A percentile compares a stretch with the other conserved stretches of the same genome.
Conservation (phyloP, 2,113 vertebrate species). For the Epinephelus cyanopodus region DNA sequence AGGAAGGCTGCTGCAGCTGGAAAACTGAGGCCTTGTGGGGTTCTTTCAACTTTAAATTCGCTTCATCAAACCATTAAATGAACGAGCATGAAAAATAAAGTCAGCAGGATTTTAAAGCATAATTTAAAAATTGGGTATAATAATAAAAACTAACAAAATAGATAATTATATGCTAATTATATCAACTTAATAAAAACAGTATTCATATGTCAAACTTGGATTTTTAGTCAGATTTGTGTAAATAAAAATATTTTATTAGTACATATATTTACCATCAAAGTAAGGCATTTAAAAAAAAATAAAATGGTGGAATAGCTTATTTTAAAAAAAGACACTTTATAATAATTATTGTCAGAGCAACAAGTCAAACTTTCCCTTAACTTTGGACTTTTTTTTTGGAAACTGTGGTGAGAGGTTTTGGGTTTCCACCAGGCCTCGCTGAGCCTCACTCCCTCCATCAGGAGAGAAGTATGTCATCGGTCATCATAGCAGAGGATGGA, state of each 20-base stretch:
- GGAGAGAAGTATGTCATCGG: conserved; percentile 66
- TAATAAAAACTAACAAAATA: background rate
- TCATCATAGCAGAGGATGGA: conserved; percentile 74
- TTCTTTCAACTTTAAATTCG: conserved; percentile 15
- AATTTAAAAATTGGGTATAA: background rate
- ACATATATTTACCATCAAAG: background rate
- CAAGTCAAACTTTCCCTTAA: conserved; percentile 42
- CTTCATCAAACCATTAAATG: background rate
- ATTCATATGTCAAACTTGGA: background rate
- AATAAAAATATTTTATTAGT: background rate
- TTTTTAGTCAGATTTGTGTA: background rate
- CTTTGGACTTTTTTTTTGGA: conserved; percentile 12
- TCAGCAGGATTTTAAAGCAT: background rate
- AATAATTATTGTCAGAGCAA: conserved; percentile 22
- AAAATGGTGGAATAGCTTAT: background rate
- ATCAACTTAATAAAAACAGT: background rate
- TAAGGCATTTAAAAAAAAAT: background rate
- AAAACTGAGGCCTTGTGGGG: conserved; percentile 5
- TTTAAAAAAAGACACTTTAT: background rate
- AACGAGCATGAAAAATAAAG: background rate
- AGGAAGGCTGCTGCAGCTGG: background rate
- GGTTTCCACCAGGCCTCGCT: conserved; percentile 55
- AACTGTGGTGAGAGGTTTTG: conserved; percentile 45
- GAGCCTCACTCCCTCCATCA: conserved; percentile 45
- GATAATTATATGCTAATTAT: background rate